Base-by-base conservation (phyloP, 2,113 vertebrate genomes). In the Carollia perspicillata region DNA sequence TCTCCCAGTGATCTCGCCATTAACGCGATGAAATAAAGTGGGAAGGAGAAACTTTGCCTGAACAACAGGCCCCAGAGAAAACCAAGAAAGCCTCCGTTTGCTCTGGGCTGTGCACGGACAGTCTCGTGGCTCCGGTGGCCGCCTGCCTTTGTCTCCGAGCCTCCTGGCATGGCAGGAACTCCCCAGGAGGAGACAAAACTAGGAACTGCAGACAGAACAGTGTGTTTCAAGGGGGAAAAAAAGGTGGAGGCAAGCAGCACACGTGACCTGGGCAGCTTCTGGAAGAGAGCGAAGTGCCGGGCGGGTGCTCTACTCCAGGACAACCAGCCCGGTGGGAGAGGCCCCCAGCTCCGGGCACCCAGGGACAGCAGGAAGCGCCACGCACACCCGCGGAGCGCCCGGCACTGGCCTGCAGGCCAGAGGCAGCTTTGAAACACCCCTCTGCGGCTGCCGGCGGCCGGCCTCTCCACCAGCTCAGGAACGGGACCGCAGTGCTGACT, bases 1-100 rank as follows among this genome's bases (percentile, higher is more conserved):
- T 97, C 98, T 98, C 98, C 98, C 98, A 98, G 98, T 97, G 98
- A 98, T 98, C 98, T 97, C 97, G 97, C 98, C 96, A 97, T 86
- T 89, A 89, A 83, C 92, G 83, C 81, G 22, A 78, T 30, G 89
- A 65, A 92, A 78, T 49, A 86, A 63, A 69, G 88, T 78, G 94
- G 95, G 96, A 96, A 97, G 97, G 97, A 97, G 93, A 94, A 97
- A 98, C 98, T 98, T 97, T 90, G 95, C 97, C 97, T 63, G 95
- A 97, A 97, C 97, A 97, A 95, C 96, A 95, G 13, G 90, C 97
- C 97, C 97, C 96, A 71, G 97, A 97, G 97, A 93, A 97, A 95
- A 75, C 66, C 0, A 2, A 53, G 94, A 26, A 87, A 97, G 97
- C 80, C 97, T 84, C 5, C 74, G 17, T 6, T 51, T 23, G 13